Conservation (phyloP, 2,113 vertebrate species). For the Panthera leo region DNA sequence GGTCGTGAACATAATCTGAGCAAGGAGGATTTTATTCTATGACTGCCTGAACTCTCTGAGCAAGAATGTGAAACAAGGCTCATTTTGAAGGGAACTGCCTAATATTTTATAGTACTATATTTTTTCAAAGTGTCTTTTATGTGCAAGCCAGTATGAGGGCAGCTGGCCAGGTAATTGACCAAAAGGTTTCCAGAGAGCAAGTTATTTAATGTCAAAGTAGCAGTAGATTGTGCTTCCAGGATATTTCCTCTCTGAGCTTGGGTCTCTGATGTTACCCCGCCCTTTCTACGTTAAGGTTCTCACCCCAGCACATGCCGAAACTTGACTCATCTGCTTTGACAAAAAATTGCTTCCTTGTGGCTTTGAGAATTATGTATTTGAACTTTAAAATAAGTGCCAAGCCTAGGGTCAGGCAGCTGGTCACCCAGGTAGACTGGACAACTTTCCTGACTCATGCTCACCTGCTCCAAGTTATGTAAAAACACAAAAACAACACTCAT, state of each 20-base stretch:
- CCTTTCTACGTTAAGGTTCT: neutral
- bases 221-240: neutral
- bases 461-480: constrained; percentile 12
- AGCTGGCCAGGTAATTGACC: neutral
- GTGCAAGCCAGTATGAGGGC: neutral
- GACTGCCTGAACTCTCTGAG: neutral
- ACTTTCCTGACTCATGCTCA: constrained; percentile 59
- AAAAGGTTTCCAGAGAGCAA: neutral
- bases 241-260: neutral
- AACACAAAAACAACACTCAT: neutral
- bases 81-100: neutral
- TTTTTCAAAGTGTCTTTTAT: constrained; percentile 34
- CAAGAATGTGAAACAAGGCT: neutral
- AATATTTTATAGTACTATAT: neutral
- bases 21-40: neutral
- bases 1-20: constrained; percentile 3
- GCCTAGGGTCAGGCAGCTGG: neutral
- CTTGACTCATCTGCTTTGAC: constrained; percentile 27
- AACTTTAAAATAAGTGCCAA: constrained; percentile 16
- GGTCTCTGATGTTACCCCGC: neutral
- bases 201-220: neutral
- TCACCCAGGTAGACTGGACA: neutral
- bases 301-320: neutral
- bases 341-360: constrained; percentile 43
- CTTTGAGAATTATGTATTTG: constrained; percentile 32